Evolutionary conservation across 2,113 vertebrate genomes (phyloP).

Genomic region (Zosterops hypoxanthus): DNA sequence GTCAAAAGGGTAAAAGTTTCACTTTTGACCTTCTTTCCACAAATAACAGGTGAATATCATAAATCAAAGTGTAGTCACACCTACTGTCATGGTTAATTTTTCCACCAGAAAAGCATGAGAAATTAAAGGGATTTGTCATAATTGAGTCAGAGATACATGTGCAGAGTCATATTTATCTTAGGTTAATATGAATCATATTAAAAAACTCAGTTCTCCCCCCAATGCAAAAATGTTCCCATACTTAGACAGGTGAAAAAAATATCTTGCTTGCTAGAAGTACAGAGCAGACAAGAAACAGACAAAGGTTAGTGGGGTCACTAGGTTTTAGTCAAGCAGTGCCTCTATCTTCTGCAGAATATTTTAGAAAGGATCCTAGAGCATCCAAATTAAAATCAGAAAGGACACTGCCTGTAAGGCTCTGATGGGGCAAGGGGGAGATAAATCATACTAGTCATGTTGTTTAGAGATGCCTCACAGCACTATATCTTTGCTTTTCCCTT

Average conservation of each 20-base stretch:
- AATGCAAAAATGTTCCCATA: neutral
- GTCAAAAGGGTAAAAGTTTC: slow-evolving; percentile 36
- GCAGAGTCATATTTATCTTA: neutral
- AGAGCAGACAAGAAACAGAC: neutral
- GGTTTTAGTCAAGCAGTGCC: neutral
- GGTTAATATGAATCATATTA: neutral
- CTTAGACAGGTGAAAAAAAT: neutral
- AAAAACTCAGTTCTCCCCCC: neutral
- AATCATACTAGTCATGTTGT: neutral
- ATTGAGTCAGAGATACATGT: neutral
- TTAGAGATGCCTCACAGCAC: neutral
- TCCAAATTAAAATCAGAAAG: neutral
- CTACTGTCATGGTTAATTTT: neutral
- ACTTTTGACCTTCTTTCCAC: slow-evolving; percentile 14
- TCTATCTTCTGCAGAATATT: neutral
- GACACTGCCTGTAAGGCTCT: neutral
- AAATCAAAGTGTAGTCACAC: neutral
- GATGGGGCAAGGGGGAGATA: neutral
- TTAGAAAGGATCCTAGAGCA: neutral
- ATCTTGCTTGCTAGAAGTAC: neutral
- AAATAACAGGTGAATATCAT: slow-evolving; percentile 16
- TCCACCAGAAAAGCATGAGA: neutral
- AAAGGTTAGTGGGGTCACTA: neutral
- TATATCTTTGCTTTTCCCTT: neutral
- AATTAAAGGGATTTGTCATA: neutral